These are phyloP conservation scores for Phortica magna DNA, from an alignment of 2,888 invertebrate species.

Conservation along the genomic window DNA sequence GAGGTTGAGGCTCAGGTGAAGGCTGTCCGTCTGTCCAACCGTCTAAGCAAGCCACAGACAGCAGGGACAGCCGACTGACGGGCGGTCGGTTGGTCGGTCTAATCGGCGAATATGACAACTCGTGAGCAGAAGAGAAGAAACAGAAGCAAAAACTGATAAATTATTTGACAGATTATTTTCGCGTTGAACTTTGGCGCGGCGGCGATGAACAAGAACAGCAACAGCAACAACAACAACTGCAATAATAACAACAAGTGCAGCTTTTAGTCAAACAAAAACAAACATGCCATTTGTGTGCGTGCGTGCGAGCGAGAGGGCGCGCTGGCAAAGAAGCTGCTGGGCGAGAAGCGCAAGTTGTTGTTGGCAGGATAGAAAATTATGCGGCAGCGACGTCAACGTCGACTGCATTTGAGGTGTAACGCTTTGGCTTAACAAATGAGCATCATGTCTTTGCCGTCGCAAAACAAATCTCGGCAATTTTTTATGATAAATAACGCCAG, in stretches of 20 bases:
- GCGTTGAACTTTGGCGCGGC: slow-evolving; percentile 65
- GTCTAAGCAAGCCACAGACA: too few relatives aligned
- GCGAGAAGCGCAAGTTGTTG: too few relatives aligned
- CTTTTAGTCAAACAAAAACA: slow-evolving; percentile 2
- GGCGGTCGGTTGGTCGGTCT: neutral
- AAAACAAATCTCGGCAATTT: slow-evolving; percentile 71
- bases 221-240: slow-evolving; percentile 50
- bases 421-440: slow-evolving; percentile 64
- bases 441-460: slow-evolving; percentile 70
- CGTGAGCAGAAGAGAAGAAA: slow-evolving; percentile 49
- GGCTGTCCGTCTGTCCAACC: too few relatives aligned
- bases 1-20: too few relatives aligned
- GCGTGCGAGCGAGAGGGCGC: too few relatives aligned
- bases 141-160: slow-evolving; percentile 64
- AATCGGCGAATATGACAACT: slow-evolving; percentile 47
- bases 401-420: slow-evolving; percentile 47
- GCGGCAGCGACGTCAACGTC: neutral
- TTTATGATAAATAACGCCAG: slow-evolving; percentile 69
- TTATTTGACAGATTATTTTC: slow-evolving; percentile 71
- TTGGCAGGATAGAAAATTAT: slow-evolving; percentile 10
- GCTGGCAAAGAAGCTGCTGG: too few relatives aligned
- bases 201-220: slow-evolving; percentile 43
- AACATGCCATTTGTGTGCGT: neutral
- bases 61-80: too few relatives aligned
- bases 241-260: slow-evolving; percentile 15